phyloP scores from a whole-genome alignment of 2,113 vertebrate species.

The Anguilla japonica region DNA sequence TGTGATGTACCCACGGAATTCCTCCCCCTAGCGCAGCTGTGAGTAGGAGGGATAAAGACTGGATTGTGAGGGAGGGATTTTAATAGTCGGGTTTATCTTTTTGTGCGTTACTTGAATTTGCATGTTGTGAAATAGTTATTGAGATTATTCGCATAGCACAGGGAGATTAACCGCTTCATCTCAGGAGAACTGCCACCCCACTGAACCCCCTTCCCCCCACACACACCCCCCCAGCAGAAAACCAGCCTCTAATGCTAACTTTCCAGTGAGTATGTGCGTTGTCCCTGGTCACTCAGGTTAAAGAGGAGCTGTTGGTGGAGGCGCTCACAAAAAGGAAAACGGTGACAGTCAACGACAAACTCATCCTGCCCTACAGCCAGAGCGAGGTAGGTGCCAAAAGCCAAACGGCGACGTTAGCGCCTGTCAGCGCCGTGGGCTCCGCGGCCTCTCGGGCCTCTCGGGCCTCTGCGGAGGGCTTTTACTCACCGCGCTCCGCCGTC shows the following conservation, averaged over 20 bases:
- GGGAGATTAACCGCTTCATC: background rate
- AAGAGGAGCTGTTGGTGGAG: constrained; percentile 90
- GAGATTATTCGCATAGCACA: background rate
- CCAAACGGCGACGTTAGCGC: background rate
- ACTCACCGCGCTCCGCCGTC: background rate
- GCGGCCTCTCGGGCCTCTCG: background rate
- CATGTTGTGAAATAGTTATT: background rate
- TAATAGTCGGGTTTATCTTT: background rate
- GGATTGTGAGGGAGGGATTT: background rate
- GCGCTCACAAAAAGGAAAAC: constrained; percentile 97
- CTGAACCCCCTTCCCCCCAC: no score
- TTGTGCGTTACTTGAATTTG: background rate
- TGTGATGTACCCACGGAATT: background rate
- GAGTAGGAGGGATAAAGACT: background rate
- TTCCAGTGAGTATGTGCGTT: constrained; percentile 4
- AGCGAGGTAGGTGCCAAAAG: constrained; percentile 76
- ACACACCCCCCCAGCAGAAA: background rate
- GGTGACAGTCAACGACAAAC: constrained; percentile 92
- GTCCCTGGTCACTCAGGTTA: constrained; percentile 74
- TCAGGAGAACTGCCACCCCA: background rate
- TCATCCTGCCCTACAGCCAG: constrained; percentile 95
- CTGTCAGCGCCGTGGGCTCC: background rate
- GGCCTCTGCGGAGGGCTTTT: background rate
- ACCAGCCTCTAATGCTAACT: background rate
- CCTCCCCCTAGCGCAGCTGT: background rate